These are phyloP conservation scores for Metalampra italica DNA, from an alignment of 2,888 invertebrate species.

Conservation along the genomic window DNA sequence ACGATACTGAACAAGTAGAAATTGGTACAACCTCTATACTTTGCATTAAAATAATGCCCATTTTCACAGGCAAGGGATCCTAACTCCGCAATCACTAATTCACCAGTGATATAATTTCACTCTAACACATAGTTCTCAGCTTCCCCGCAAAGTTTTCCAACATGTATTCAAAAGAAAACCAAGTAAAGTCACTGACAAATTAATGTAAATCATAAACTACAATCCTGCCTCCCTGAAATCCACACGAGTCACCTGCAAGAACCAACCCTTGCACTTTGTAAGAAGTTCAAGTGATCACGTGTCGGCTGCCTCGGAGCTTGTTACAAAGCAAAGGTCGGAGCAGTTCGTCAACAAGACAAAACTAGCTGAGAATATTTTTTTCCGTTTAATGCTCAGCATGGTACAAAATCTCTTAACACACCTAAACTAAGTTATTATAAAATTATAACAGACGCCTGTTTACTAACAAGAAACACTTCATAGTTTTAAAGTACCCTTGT, in stretches of 20 bases:
- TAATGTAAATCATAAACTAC: constrained; percentile 50
- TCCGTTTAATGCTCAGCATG: constrained; percentile 79
- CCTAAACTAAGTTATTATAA: constrained; percentile 44
- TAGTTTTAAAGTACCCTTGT: background rate
- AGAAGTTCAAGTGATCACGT: constrained; percentile 48
- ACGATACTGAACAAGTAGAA: constrained; percentile 70
- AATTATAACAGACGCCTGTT: constrained; percentile 38
- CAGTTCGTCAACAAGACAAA: constrained; percentile 74
- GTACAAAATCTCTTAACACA: constrained; percentile 58
- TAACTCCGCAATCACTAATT: constrained; percentile 70
- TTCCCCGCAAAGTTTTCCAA: constrained; percentile 76
- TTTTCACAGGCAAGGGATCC: constrained; percentile 83
- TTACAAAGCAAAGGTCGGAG: constrained; percentile 73
- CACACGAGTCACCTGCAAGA: constrained; percentile 38
- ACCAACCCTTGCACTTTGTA: constrained; percentile 71
- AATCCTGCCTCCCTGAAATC: constrained; percentile 48
- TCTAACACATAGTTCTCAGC: constrained; percentile 74
- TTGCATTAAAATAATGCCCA: constrained; percentile 95
- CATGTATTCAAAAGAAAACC: constrained; percentile 72
- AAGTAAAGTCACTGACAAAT: constrained; percentile 55
- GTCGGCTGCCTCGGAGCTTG: constrained; percentile 50
- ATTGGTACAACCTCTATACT: constrained; percentile 91
- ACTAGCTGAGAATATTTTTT: constrained; percentile 73
- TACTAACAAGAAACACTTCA: constrained; percentile 28
- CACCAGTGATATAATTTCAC: constrained; percentile 68